A percentile compares a stretch with the other conserved stretches of the same genome.
Conservation (phyloP, 2,113 vertebrate genomes). For the Nyctibius bracteatus region DNA sequence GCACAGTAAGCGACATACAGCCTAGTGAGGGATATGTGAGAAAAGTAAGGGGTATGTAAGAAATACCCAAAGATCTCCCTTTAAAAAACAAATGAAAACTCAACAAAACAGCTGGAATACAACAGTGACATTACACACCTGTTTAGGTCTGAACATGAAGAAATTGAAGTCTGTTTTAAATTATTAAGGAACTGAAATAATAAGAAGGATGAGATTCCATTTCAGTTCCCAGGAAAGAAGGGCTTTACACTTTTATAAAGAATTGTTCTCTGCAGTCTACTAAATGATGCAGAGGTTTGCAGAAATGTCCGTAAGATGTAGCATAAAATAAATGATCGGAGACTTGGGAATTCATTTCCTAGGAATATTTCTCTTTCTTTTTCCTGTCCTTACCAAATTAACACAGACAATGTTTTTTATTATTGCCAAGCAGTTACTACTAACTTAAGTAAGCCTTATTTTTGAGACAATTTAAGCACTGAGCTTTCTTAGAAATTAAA, state of each 20-base stretch:
- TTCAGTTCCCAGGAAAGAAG: neutral
- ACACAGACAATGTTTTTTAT: neutral
- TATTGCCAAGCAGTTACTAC: neutral
- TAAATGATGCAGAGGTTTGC: neutral
- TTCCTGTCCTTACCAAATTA: neutral
- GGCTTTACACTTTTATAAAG: neutral
- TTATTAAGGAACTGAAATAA: neutral
- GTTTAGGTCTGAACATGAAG: neutral
- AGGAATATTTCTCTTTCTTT: neutral
- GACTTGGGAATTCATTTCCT: neutral
- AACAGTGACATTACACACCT: neutral
- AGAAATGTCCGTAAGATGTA: neutral
- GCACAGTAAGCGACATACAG: neutral
- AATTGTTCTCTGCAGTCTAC: neutral
- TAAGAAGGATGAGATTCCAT: neutral
- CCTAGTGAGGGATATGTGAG: neutral
- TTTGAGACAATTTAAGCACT: neutral
- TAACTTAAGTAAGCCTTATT: neutral
- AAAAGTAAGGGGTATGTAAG: neutral
- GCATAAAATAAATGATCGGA: neutral
- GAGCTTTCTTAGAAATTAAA: neutral
- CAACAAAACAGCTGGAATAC: neutral
- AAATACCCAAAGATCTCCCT: neutral
- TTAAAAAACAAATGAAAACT: neutral
- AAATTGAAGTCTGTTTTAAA: neutral